Conservation (phyloP, 2,888 invertebrate genomes). For the Tetanocera ferruginea region DNA sequence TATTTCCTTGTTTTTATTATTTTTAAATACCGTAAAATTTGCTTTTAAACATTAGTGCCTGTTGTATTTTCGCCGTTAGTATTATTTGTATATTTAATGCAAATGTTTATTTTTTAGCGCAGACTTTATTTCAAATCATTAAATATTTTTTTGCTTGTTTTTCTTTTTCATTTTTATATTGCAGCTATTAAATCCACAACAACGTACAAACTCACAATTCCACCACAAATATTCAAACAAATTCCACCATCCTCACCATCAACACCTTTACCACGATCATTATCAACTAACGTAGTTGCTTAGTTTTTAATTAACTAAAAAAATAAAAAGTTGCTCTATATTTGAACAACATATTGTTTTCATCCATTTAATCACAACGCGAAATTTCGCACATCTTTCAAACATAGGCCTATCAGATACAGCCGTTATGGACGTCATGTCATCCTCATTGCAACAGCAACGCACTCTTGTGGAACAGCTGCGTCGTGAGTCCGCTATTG, state of each 20-base stretch:
- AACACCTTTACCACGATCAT: not conserved
- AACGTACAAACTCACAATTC: slow-evolving; percentile 25
- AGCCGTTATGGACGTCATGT: slow-evolving; percentile 94
- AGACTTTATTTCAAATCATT: not conserved
- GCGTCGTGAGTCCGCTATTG: slow-evolving; percentile 89
- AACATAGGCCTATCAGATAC: slow-evolving; percentile 91
- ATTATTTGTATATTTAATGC: not conserved
- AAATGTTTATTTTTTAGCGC: not conserved
- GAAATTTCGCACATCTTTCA: slow-evolving; percentile 58
- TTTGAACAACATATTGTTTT: slow-evolving; percentile 7
- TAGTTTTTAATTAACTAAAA: not conserved
- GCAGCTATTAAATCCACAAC: slow-evolving; percentile 36
- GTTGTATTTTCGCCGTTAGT: no score
- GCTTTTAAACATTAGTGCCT: no score
- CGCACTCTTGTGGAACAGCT: slow-evolving; percentile 91
- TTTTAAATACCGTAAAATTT: no score
- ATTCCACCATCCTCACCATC: slow-evolving; percentile 21
- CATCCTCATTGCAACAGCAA: slow-evolving; percentile 94
- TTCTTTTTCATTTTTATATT: slow-evolving; percentile 32
- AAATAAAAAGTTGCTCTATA: not conserved
- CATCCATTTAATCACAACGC: not conserved
- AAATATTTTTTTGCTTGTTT: slow-evolving; percentile 28
- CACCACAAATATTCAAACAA: slow-evolving; percentile 12
- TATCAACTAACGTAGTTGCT: slow-evolving; percentile 7
- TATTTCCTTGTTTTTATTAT: no score